Conservation (phyloP, 2,888 invertebrate genomes). For the Cantharis rustica region DNA sequence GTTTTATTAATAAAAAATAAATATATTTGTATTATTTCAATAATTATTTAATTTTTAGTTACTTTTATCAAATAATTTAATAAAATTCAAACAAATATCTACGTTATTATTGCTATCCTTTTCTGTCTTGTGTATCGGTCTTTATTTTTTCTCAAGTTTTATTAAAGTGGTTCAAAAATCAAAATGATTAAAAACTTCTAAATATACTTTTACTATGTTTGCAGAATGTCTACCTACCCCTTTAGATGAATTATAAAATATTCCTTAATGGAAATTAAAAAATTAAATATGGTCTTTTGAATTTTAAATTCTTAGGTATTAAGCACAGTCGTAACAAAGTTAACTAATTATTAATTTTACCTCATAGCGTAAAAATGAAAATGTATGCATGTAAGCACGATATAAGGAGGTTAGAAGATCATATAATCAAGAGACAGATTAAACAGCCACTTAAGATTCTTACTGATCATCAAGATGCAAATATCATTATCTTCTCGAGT, state of each 20-base stretch:
- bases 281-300: neutral
- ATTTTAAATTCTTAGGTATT: neutral
- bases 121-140: too few species aligned
- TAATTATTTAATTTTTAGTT: too few species aligned
- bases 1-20: too few species aligned
- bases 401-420: conserved; percentile 7
- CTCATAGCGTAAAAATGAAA: neutral
- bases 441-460: conserved; percentile 45
- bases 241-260: neutral
- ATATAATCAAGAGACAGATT: conserved; percentile 34
- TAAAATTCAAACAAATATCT: too few species aligned
- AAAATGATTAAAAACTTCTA: neutral
- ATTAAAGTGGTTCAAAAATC: neutral
- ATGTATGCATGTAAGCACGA: neutral
- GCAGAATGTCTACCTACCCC: neutral
- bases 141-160: neutral
- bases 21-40: too few species aligned
- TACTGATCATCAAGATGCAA: conserved; percentile 53
- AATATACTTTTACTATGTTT: neutral
- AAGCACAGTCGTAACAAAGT: neutral
- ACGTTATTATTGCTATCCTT: too few species aligned
- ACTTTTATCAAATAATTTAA: too few species aligned
- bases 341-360: neutral
- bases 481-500: conserved; percentile 56
- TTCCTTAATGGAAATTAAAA: neutral